These are phyloP conservation scores for Rhinolophus ferrumequinum DNA, from an alignment of 2,113 vertebrate genomes.

Conservation along the genomic window DNA sequence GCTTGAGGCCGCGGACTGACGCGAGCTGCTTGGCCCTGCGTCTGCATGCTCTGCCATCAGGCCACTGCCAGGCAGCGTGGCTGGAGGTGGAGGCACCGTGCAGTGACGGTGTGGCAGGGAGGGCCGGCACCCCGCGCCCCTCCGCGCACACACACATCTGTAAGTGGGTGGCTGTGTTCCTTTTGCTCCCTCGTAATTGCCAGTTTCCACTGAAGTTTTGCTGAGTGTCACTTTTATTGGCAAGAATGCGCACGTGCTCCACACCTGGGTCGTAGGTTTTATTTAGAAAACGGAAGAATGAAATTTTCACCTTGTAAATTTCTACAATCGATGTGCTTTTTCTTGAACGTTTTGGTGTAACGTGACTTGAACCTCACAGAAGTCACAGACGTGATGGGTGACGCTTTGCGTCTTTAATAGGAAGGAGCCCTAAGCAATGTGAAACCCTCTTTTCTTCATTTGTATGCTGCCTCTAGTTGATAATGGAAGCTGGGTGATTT, in stretches of 20 bases:
- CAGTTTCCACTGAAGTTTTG: not conserved
- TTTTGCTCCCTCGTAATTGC: fast-evolving
- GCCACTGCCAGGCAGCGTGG: not conserved
- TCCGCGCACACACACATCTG: fast-evolving
- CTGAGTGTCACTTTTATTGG: not conserved
- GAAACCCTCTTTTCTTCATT: not conserved
- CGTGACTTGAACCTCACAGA: not conserved
- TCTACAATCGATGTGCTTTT: not conserved
- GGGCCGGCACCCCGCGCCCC: no score
- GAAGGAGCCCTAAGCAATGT: not conserved
- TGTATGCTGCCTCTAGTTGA: no score
- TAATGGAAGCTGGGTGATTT: not conserved
- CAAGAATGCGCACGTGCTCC: not conserved
- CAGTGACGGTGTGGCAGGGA: no score
- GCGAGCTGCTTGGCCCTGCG: not conserved
- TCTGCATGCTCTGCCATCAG: not conserved
- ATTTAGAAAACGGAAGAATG: not conserved
- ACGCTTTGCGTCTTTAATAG: not conserved
- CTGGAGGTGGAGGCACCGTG: not conserved
- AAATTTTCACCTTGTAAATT: not conserved
- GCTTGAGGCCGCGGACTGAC: not conserved
- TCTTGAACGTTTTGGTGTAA: not conserved
- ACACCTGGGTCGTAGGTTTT: not conserved
- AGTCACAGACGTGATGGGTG: not conserved
- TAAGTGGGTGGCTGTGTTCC: fast-evolving